These are phyloP conservation scores for Torymus tubicola DNA, from an alignment of 2,888 invertebrate genomes.

Conservation along the genomic window DNA sequence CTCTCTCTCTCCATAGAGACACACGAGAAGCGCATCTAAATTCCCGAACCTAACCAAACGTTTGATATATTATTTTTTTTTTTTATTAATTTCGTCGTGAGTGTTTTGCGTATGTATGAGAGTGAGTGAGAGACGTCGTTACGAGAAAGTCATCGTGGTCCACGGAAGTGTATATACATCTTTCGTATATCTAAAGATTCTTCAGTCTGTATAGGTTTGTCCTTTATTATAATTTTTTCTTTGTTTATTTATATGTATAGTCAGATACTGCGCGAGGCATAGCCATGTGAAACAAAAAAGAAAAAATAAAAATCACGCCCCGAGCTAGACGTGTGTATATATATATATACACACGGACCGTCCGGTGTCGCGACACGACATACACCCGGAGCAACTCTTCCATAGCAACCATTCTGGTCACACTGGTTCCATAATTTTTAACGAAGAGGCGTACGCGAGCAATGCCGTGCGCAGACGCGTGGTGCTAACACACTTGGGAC, in stretches of 20 bases:
- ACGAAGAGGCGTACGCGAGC: slow-evolving; percentile 63
- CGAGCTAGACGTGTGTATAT: slow-evolving; percentile 66
- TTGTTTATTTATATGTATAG: not conserved
- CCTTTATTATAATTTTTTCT: not conserved
- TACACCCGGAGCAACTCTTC: slow-evolving; percentile 67
- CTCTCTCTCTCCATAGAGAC: too few species aligned
- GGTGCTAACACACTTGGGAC: slow-evolving; percentile 73
- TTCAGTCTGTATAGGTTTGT: not conserved
- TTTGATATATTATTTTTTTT: not conserved
- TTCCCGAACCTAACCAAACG: not conserved
- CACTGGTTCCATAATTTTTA: slow-evolving; percentile 76
- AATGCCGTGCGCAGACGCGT: slow-evolving; percentile 68
- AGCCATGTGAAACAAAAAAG: not conserved
- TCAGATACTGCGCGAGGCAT: not conserved
- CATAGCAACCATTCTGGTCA: slow-evolving; percentile 77
- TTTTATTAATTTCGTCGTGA: not conserved
- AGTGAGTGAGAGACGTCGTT: not conserved
- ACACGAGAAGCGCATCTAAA: slow-evolving; percentile 5
- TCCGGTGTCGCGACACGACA: slow-evolving; percentile 58
- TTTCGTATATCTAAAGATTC: slow-evolving; percentile 7
- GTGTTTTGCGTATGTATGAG: slow-evolving; percentile 15
- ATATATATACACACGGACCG: slow-evolving; percentile 59
- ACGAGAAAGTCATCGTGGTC: slow-evolving; percentile 41
- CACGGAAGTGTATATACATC: slow-evolving; percentile 7
- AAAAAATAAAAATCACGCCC: slow-evolving; percentile 65